phyloP scores from a whole-genome alignment of 2,113 vertebrate genomes.

The Empidonax traillii region DNA sequence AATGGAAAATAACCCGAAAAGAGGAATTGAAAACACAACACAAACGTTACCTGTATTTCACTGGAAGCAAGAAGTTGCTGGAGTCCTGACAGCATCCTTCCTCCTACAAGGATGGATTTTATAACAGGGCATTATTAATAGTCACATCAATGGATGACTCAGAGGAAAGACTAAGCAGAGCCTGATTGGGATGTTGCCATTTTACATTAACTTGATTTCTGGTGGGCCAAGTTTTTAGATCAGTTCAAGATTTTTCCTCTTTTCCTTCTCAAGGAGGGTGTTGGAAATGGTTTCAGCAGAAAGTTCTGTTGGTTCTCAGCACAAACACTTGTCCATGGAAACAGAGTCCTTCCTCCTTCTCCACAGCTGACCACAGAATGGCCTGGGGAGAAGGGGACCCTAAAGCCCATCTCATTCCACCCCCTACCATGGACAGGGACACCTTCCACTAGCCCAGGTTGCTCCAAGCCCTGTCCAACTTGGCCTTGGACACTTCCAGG shows the following conservation, averaged over 20 bases:
- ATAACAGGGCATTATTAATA: background rate
- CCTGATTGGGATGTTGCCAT: background rate
- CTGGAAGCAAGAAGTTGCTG: background rate
- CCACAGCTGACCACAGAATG: background rate
- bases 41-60: background rate
- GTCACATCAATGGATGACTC: background rate
- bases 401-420: rapidly evolving
- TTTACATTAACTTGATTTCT: background rate
- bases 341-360: background rate
- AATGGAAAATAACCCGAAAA: constrained; percentile 4
- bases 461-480: rapidly evolving
- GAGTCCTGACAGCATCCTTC: background rate
- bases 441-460: background rate
- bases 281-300: background rate
- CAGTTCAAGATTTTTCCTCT: background rate
- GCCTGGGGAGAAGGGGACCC: background rate
- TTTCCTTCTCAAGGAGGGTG: background rate
- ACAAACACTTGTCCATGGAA: rapidly evolving
- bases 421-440: background rate
- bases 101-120: constrained; percentile 8
- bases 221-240: background rate
- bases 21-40: background rate
- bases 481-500: background rate
- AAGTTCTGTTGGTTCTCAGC: background rate
- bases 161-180: background rate